Evolutionary conservation across 2,797 vertebrate genomes (phyloP).

Genomic region (Gymnothorax javanicus): DNA sequence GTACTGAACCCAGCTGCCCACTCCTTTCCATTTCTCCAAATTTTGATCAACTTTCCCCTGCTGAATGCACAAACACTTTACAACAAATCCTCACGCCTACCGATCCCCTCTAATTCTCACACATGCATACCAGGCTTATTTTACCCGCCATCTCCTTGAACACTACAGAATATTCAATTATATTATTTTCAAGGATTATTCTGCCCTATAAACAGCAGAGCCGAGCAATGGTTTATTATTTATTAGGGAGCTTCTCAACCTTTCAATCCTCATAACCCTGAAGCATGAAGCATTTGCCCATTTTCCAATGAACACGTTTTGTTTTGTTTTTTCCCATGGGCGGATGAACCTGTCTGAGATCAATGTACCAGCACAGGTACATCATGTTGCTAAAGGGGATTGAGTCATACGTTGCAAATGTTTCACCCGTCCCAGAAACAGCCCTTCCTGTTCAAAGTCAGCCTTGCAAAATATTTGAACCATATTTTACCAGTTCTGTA

Average conservation of each 20-base stretch:
- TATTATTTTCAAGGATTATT: not conserved
- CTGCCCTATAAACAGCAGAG: slow-evolving; percentile 1
- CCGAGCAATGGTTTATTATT: not conserved
- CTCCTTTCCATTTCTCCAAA: not conserved
- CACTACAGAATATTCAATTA: not conserved
- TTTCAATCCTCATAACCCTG: not conserved
- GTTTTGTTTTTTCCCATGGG: not conserved
- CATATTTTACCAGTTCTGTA: not conserved
- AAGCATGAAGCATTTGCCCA: not conserved
- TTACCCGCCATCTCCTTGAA: slow-evolving; percentile 6
- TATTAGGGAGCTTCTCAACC: slow-evolving; percentile 6
- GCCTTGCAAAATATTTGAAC: slow-evolving; percentile 3
- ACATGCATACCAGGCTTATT: not conserved
- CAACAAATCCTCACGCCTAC: not conserved
- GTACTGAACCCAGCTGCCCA: slow-evolving; percentile 1
- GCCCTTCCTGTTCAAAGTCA: not conserved
- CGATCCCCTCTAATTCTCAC: not conserved
- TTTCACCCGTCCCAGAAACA: slow-evolving; percentile 18
- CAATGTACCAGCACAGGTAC: not conserved
- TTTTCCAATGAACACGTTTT: slow-evolving; percentile 13
- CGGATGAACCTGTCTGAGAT: too few relatives aligned
- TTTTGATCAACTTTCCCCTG: not conserved
- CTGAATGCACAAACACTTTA: not conserved
- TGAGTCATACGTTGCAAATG: slow-evolving; percentile 1
- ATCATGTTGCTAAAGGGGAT: not conserved